Conservation (phyloP, 2,113 vertebrate species). For the Pluvianellus socialis region DNA sequence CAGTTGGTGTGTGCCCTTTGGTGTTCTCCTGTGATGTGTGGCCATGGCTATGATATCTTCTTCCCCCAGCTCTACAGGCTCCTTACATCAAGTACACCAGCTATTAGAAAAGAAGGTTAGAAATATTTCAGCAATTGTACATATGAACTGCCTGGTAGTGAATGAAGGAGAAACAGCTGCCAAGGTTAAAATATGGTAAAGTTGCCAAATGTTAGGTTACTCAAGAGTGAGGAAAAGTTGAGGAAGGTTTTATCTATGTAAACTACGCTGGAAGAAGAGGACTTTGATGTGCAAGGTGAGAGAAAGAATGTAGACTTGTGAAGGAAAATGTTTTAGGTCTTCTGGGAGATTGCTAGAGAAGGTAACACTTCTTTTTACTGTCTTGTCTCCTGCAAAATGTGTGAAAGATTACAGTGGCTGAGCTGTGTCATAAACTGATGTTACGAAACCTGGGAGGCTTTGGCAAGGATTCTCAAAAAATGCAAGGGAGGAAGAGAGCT, state of each 20-base stretch:
- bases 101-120: conserved; percentile 10
- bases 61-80: background rate
- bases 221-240: background rate
- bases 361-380: background rate
- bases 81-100: background rate
- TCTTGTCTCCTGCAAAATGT: background rate
- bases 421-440: background rate
- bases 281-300: conserved; percentile 41
- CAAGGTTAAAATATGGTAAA: conserved; percentile 18
- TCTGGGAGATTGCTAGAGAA: background rate
- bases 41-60: conserved; percentile 6
- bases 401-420: background rate
- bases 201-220: background rate
- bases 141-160: background rate
- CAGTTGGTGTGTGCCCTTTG: conserved; percentile 43
- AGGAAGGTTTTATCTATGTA: conserved; percentile 9
- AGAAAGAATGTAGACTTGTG: background rate
- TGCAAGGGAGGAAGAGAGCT: background rate
- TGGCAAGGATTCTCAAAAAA: background rate
- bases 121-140: background rate
- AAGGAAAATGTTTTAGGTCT: background rate
- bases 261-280: conserved; percentile 36
- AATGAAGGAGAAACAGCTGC: background rate
- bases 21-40: conserved; percentile 16
- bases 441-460: background rate